phyloP scores from a whole-genome alignment of 2,797 vertebrate species.

The Eulemur albifrons region DNA sequence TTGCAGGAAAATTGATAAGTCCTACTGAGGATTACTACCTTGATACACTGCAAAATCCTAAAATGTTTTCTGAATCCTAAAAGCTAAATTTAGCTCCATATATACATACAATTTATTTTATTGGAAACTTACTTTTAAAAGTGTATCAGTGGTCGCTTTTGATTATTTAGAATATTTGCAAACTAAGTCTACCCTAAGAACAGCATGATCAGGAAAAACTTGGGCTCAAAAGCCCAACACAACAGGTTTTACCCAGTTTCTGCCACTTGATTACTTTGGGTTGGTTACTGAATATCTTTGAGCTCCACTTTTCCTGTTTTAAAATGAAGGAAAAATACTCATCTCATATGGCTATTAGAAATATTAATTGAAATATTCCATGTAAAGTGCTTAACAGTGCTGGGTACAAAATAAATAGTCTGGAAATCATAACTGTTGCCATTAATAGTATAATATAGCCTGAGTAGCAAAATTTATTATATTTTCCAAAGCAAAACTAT shows the following conservation, averaged over 20 bases:
- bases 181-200: not conserved
- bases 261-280: not conserved
- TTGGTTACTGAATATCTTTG: not conserved
- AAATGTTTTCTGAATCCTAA: not conserved
- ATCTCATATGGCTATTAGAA: not conserved
- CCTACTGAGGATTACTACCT: not conserved
- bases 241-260: not conserved
- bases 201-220: not conserved
- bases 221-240: not conserved
- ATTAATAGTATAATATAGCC: not conserved
- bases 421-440: not conserved
- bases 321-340: not conserved
- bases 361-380: not conserved
- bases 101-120: not conserved
- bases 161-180: not conserved
- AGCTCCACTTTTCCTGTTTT: not conserved
- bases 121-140: constrained; percentile 6
- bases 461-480: not conserved
- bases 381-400: not conserved
- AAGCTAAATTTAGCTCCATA: not conserved
- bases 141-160: not conserved
- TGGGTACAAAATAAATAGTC: not conserved
- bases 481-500: not conserved
- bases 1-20: not conserved
- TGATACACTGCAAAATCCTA: not conserved